phyloP scores from a whole-genome alignment of 2,113 vertebrate species.

The Anas platyrhynchos region DNA sequence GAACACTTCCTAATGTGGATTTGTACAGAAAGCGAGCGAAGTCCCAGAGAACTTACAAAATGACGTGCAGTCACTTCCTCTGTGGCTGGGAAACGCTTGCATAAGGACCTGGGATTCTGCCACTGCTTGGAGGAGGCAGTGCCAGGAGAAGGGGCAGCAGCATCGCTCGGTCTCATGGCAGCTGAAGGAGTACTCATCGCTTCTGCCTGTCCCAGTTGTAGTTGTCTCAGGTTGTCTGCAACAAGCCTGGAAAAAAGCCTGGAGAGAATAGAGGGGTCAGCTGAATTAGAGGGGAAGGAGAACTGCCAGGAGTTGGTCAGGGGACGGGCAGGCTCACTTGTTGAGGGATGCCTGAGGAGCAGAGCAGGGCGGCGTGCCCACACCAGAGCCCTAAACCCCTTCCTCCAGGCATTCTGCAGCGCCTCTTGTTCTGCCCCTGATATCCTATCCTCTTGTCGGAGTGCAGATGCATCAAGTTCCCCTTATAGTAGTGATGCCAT shows the following conservation, averaged over 20 bases:
- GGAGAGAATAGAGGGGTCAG: neutral
- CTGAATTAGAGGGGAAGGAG: neutral
- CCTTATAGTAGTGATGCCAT: neutral
- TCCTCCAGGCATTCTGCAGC: neutral
- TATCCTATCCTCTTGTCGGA: neutral
- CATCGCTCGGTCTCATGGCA: neutral
- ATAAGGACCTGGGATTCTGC: neutral
- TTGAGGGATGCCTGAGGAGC: neutral
- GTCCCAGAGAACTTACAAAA: neutral
- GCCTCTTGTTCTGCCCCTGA: neutral
- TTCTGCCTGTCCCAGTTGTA: neutral
- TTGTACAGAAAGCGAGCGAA: neutral
- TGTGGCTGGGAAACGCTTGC: neutral
- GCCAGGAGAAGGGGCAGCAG: neutral
- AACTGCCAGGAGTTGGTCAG: neutral
- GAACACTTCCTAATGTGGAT: neutral
- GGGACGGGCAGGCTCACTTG: neutral
- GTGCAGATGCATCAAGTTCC: neutral
- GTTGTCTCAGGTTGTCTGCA: neutral
- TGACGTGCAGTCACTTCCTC: neutral
- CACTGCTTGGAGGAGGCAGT: neutral
- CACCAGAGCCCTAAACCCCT: neutral
- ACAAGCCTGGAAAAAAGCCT: neutral
- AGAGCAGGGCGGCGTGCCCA: neutral
- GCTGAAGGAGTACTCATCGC: no score